Evolutionary conservation across 2,888 invertebrate species (phyloP), one percentile per base, ranked within the genome.

Genomic region (Ligdia adustata): DNA sequence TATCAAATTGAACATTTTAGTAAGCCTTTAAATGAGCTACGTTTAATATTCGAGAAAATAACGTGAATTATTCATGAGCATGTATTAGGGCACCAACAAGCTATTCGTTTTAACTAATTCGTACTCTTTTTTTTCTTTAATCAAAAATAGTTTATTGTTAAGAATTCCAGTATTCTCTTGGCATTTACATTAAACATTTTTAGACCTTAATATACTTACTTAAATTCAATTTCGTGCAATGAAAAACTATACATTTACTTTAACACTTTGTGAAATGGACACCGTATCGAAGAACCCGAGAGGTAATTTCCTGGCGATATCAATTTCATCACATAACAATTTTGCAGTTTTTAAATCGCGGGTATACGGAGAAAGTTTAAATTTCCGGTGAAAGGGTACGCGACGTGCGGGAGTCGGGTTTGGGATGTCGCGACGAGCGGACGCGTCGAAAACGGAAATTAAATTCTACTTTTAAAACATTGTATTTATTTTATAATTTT

Each of bases 321-420:
- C 42, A 49, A 46, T 48, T 48, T 18, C 34, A 52, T 56, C 38
- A 26, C 40, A 51, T 57, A 52, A 52, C 49, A 52, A 42, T 55
- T 50, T 52, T 35, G 51, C 32, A 33, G 37, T 33, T 38, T 48
- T 52, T 49, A 49, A 48, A 49, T 13, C 52, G 64, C 28, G 68
- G 71, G 73, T 75, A 72, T 69, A 66, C 56, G 52, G 38, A 49
- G 54, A 66, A 75, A 75, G 64, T 65, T 75, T 66, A 72, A 75
- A 77, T 76, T 72, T 77, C 78, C 75, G 74, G 61, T 38, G 40
- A 38, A 33, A 16, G 42, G 34, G 49, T 26, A 38, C 48, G 47
- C 6, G 15, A 27, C 27, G 34, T 11, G 9, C 51, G 56, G 57
- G 67, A 71, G 33, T 67, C 56, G 57, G 9, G 44, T 42, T 38